A percentile compares a stretch with the other conserved stretches of the same genome.
Conservation (phyloP, 1,140 invertebrate genomes). For the Brachionus manjavacas region DNA sequence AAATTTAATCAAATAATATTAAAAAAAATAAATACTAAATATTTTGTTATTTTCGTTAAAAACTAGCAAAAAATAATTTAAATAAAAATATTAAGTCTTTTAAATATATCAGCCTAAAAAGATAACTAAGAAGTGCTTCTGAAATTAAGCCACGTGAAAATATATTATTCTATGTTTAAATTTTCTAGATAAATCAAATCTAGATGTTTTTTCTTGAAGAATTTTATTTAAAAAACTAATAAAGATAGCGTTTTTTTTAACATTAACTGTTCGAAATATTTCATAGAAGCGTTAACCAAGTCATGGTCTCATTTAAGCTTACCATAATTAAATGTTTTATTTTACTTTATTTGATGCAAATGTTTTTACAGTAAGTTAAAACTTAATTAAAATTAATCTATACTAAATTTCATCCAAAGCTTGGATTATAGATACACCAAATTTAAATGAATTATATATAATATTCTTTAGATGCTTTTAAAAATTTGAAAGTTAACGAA, state of each 20-base stretch:
- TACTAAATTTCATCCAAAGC: neutral
- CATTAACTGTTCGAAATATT: too few species aligned
- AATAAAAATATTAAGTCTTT: neutral
- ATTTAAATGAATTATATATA: neutral
- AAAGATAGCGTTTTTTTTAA: neutral
- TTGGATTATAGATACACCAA: neutral
- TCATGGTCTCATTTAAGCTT: too few species aligned
- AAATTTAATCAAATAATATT: too few species aligned
- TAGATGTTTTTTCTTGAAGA: neutral
- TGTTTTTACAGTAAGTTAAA: neutral
- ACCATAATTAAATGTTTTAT: neutral
- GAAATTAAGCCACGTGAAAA: neutral
- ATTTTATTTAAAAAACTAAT: neutral
- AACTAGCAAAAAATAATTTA: neutral
- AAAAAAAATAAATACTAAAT: too few species aligned
- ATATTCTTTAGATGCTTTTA: neutral
- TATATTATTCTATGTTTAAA: neutral
- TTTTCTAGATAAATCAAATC: neutral
- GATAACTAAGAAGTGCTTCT: neutral
- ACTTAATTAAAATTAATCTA: neutral
- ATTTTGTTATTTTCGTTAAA: too few species aligned
- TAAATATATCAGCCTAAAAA: neutral
- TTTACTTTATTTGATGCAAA: neutral
- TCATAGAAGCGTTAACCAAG: too few species aligned
- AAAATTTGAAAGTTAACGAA: neutral